Percentiles rank a stretch among this genome's conserved stretches.
Conservation (phyloP, 2,888 invertebrate genomes). For the Caenorhabditis auriculariae region DNA sequence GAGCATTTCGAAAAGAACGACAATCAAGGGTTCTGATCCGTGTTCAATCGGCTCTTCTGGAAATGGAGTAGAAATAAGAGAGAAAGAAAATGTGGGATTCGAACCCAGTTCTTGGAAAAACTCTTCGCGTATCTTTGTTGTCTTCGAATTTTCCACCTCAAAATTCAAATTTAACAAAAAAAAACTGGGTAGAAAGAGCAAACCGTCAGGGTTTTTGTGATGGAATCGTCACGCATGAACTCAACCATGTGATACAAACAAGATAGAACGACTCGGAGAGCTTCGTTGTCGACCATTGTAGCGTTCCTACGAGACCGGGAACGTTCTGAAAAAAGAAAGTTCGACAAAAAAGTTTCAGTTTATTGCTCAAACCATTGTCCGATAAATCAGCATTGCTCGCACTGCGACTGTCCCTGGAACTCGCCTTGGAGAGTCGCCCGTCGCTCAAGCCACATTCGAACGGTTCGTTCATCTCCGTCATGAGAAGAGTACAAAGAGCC, state of each 20-base stretch:
- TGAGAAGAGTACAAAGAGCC: slow-evolving; percentile 86
- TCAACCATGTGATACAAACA: slow-evolving; percentile 93
- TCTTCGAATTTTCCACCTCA: background rate
- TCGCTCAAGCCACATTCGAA: slow-evolving; percentile 29
- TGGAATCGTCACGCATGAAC: slow-evolving; percentile 74
- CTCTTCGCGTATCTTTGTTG: background rate
- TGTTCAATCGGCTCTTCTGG: slow-evolving; percentile 55
- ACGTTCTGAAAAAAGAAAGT: too few relatives aligned
- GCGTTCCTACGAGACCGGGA: slow-evolving; percentile 71
- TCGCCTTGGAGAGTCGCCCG: slow-evolving; percentile 47
- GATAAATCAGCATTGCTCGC: slow-evolving; percentile 54
- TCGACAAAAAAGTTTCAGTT: too few relatives aligned
- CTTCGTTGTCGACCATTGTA: slow-evolving; percentile 84
- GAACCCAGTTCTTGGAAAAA: slow-evolving; percentile 36
- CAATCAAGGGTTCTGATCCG: slow-evolving; percentile 42
- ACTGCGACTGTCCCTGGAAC: slow-evolving; percentile 39
- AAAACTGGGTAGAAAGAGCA: too few relatives aligned
- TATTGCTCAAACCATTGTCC: slow-evolving; percentile 42
- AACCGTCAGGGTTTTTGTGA: background rate
- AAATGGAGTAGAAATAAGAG: too few relatives aligned
- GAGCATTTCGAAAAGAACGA: slow-evolving; percentile 91
- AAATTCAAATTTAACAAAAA: background rate
- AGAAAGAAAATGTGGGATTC: background rate
- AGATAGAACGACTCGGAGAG: slow-evolving; percentile 86
- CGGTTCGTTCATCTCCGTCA: slow-evolving; percentile 85